Evolutionary conservation across 2,797 vertebrate species (phyloP), one percentile per base, ranked within the genome.

Genomic region (Rhynchonycteris naso): DNA sequence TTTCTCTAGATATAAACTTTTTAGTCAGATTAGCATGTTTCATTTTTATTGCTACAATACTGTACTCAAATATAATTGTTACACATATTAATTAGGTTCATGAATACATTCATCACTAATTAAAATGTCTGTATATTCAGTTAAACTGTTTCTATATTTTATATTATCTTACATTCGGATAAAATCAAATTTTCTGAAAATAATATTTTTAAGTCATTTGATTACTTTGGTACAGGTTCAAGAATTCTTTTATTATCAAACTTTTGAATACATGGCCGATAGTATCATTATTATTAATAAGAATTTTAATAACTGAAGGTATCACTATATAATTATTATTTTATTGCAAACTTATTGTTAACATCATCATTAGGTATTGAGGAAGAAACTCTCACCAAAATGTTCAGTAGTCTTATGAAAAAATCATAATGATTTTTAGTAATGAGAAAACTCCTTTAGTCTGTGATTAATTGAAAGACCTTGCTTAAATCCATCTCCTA

Each of bases 401-500:
- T 88, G 9, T 16, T 83, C 15, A 66, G 16, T 8, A 76, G 12
- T 59, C 38, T 91, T 89, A 79, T 59, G 47, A n/a, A 7, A 69
- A 56, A 66, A 19, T 93, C 30, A 86, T 92, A 56, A 63, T 85
- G 74, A 87, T 69, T 11, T 74, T 1, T 13, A 72, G 21, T 74
- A 90, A 47, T 74, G 24, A 91, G 19, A 82, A 81, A 18, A 88
- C 56, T 61, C 16, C 50, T 79, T 89, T 47, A 19, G 59, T 83
- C 13, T 38, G 54, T 54, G 0, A 28, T 92, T 90, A 90, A 82
- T 90, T 80, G 38, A 71, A 58, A 93, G 35, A 15, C 3, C 12
- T 87, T 12, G 30, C 91, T 92, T 92, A 71, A 88, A 92, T 90
- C 30, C 69, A 66, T 82, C 82, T 72, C 7, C 65, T 76, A 33